A percentile compares a stretch with the other conserved stretches of the same genome.
Evolutionary conservation across 2,797 vertebrate genomes (phyloP).

Genomic region (Muscicapa comitata): DNA sequence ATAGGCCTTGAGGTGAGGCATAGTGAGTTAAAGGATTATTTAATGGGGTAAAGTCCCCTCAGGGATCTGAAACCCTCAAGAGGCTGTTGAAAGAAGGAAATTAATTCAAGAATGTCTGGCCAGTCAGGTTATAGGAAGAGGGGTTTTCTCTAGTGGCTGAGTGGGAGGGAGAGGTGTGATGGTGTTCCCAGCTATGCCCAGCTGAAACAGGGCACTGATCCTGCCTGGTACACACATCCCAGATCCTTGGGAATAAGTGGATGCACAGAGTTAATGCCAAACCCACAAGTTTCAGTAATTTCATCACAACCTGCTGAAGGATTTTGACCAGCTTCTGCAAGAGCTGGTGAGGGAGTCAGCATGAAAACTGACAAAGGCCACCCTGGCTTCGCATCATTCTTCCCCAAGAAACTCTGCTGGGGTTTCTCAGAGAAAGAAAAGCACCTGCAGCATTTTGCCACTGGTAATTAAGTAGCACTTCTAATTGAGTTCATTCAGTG

Average conservation of each 20-base stretch:
- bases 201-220: background rate
- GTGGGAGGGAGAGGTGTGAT: background rate
- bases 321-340: background rate
- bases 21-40: background rate
- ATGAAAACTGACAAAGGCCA: background rate
- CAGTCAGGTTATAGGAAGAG: background rate
- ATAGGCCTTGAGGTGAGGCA: background rate
- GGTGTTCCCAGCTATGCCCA: background rate
- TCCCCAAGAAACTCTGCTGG: background rate
- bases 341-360: background rate
- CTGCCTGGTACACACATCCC: background rate
- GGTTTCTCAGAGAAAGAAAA: background rate
- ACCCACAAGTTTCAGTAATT: background rate
- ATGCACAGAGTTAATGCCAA: background rate
- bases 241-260: background rate
- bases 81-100: background rate
- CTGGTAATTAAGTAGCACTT: background rate
- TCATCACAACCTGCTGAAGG: background rate
- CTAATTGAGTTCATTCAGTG: background rate
- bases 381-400: accelerated
- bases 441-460: background rate
- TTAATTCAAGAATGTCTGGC: background rate
- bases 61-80: background rate
- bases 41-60: background rate
- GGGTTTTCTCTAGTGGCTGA: background rate